Conservation (phyloP, 2,797 vertebrate genomes). For the Enteromius afrohamiltoni region DNA sequence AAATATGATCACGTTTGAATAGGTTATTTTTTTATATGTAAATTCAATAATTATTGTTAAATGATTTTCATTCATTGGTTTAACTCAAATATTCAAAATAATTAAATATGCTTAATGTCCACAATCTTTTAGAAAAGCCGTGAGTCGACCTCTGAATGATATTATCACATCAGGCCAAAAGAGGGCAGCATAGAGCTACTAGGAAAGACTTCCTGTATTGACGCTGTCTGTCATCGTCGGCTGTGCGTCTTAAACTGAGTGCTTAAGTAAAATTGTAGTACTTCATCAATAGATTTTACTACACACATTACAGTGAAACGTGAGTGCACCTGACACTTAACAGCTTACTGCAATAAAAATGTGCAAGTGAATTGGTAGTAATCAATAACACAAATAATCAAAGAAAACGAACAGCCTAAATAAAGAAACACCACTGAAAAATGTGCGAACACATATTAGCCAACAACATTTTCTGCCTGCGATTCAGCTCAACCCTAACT, state of each 20-base stretch:
- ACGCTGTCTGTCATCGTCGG: constrained; percentile 12
- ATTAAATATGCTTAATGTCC: neutral
- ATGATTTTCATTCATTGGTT: neutral
- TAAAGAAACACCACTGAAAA: neutral
- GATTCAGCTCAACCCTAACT: neutral
- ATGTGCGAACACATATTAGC: neutral
- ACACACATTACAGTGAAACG: neutral
- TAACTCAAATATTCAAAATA: neutral
- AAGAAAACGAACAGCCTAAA: neutral
- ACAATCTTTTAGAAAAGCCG: neutral
- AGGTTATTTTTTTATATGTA: too few species aligned
- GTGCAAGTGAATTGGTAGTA: neutral
- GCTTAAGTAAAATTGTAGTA: constrained; percentile 8
- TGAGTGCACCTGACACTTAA: constrained; percentile 9
- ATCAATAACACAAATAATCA: constrained; percentile 1
- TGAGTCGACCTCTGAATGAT: neutral
- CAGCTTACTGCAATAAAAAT: neutral
- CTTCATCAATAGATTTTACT: constrained; percentile 27
- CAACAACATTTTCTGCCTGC: neutral
- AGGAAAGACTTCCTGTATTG: neutral
- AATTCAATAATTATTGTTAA: neutral
- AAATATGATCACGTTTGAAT: neutral
- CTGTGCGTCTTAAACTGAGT: constrained; percentile 10
- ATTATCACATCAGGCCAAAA: constrained; percentile 57
- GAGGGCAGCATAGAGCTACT: constrained; percentile 66